These are phyloP conservation scores for Kryptopterus vitreolus DNA, from an alignment of 2,797 vertebrate species.

Conservation along the genomic window DNA sequence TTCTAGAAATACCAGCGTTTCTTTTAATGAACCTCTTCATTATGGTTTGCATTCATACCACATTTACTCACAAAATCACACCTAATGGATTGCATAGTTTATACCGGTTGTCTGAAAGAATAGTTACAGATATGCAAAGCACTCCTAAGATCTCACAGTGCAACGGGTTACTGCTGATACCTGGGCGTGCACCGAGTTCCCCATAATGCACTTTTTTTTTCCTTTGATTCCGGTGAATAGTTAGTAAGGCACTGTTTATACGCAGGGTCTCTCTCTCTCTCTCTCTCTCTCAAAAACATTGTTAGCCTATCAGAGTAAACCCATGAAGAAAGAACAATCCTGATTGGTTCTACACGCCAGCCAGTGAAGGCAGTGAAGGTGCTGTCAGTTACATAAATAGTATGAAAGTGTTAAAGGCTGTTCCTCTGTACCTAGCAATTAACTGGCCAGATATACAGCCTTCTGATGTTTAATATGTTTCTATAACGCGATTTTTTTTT, in stretches of 20 bases:
- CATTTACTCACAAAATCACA: neutral
- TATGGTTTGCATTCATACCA: too few species aligned
- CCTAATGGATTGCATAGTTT: neutral
- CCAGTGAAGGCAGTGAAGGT: neutral
- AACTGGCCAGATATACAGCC: neutral
- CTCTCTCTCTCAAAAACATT: too few species aligned
- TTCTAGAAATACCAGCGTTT: neutral
- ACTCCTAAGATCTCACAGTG: neutral
- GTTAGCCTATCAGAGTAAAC: neutral
- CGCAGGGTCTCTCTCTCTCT: neutral
- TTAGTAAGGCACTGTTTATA: neutral
- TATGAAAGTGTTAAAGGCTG: neutral
- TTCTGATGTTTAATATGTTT: neutral
- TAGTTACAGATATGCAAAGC: neutral
- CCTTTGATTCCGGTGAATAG: neutral
- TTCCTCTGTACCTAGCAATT: neutral
- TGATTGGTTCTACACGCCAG: neutral
- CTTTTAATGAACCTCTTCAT: neutral
- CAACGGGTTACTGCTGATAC: neutral
- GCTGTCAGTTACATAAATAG: slow-evolving; percentile 14
- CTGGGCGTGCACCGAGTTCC: neutral
- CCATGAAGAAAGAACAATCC: neutral
- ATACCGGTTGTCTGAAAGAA: neutral
- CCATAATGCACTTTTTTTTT: neutral
- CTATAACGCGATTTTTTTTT: too few species aligned